Percentiles rank a stretch among this genome's conserved stretches.
Conservation (phyloP, 2,113 vertebrate genomes). For the Grammomys surdaster region DNA sequence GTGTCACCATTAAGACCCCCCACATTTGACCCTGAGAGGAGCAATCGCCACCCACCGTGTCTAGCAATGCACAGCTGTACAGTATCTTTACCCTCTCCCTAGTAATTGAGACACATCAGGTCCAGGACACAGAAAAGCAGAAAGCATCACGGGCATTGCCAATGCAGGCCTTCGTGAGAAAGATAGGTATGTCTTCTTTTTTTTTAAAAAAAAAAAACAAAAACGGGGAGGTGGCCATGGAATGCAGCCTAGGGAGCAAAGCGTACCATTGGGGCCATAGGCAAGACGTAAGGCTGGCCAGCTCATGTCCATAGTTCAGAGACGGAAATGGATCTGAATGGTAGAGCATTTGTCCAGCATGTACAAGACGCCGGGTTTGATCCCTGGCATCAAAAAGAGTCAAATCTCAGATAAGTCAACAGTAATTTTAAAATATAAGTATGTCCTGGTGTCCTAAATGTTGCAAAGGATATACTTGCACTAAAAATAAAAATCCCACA, state of each 20-base stretch:
- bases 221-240: neutral
- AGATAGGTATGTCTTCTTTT: neutral
- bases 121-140: neutral
- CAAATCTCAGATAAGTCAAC: slow-evolving; percentile 73
- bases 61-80: neutral
- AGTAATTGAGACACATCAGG: neutral
- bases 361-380: neutral
- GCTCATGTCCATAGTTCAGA: neutral
- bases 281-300: neutral
- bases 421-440: slow-evolving; percentile 29
- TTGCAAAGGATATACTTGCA: neutral
- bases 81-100: no score
- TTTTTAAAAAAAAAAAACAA: no score
- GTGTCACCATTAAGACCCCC: neutral
- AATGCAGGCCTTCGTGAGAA: neutral
- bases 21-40: neutral
- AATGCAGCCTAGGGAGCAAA: neutral
- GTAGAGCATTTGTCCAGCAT: neutral
- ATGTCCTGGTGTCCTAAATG: neutral
- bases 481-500: slow-evolving; percentile 72
- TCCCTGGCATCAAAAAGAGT: neutral
- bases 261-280: no score
- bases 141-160: neutral
- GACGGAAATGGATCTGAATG: neutral
- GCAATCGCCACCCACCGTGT: fast-evolving